Evolutionary conservation across 2,797 vertebrate species (phyloP).

Genomic region (Scyliorhinus canicula): DNA sequence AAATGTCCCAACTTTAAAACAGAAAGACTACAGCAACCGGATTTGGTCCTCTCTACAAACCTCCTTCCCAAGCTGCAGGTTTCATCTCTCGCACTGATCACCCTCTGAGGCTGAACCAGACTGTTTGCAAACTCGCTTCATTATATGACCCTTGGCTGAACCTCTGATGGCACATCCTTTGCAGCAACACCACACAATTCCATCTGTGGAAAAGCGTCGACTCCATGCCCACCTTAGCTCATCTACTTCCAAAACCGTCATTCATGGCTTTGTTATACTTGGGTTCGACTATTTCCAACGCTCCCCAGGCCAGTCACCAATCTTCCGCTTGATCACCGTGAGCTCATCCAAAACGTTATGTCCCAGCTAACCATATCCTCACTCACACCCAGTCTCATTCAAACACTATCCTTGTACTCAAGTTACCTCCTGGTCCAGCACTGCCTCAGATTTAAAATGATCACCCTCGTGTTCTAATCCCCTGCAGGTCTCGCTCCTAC

Average conservation of each 20-base stretch:
- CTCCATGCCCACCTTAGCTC: neutral
- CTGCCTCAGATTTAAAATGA: too few relatives aligned
- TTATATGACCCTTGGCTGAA: neutral
- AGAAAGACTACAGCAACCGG: neutral
- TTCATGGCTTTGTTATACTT: neutral
- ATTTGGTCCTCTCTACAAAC: neutral
- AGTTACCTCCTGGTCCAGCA: neutral
- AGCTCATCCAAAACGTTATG: neutral
- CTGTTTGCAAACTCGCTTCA: too few relatives aligned
- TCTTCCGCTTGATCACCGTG: neutral
- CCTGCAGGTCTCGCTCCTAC: neutral
- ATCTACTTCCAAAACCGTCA: neutral
- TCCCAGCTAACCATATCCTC: neutral
- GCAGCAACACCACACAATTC: neutral
- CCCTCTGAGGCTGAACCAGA: neutral
- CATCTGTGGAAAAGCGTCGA: neutral
- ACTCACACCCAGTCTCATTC: neutral
- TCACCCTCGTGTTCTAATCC: neutral
- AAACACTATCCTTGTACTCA: neutral
- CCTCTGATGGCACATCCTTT: neutral
- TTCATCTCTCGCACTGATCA: too few relatives aligned
- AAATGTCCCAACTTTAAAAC: neutral
- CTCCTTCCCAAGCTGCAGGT: neutral
- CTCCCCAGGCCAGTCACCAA: neutral
- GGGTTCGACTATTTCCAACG: neutral